A percentile compares a stretch with the other conserved stretches of the same genome.
These are phyloP conservation scores for Drosophila tanythrix DNA, from an alignment of 2,888 invertebrate genomes.

Conservation along the genomic window DNA sequence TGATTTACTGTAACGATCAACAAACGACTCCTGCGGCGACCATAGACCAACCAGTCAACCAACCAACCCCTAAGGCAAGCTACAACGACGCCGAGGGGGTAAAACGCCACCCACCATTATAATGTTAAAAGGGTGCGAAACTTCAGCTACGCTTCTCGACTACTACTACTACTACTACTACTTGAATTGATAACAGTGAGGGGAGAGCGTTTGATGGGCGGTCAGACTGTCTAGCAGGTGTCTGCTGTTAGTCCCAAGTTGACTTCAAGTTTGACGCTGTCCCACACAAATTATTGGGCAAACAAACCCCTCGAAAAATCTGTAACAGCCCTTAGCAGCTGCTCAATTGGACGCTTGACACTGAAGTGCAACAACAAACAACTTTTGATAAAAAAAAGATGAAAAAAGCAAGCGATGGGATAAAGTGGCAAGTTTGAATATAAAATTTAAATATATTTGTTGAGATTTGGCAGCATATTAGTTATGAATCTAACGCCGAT, in stretches of 20 bases:
- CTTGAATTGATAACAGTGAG: conserved; percentile 47
- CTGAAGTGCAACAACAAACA: conserved; percentile 35
- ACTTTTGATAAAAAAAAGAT: conserved; percentile 16
- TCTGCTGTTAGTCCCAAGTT: conserved; percentile 38
- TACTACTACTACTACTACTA: neutral
- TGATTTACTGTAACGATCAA: conserved; percentile 83
- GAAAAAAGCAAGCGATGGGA: conserved; percentile 29
- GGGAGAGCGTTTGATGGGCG: conserved; percentile 62
- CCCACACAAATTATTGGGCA: conserved; percentile 11
- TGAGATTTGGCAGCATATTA: neutral
- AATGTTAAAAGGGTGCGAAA: conserved; percentile 75
- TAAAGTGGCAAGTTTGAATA: neutral
- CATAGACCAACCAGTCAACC: conserved; percentile 22
- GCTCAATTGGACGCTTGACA: conserved; percentile 57
- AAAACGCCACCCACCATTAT: conserved; percentile 6
- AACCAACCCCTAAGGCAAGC: conserved; percentile 55
- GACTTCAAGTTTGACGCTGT: conserved; percentile 29
- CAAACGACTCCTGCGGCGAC: conserved; percentile 72
- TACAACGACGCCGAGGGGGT: conserved; percentile 2
- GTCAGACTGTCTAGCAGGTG: conserved; percentile 65
- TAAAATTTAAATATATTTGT: neutral
- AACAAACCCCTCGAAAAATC: conserved; percentile 12
- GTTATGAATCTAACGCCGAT: neutral
- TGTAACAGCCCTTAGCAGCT: conserved; percentile 43
- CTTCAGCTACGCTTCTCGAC: conserved; percentile 56